These are phyloP conservation scores for cat (Felis catus) DNA, from an alignment of 2,113 vertebrate genomes.

Conservation along the genomic window DNA sequence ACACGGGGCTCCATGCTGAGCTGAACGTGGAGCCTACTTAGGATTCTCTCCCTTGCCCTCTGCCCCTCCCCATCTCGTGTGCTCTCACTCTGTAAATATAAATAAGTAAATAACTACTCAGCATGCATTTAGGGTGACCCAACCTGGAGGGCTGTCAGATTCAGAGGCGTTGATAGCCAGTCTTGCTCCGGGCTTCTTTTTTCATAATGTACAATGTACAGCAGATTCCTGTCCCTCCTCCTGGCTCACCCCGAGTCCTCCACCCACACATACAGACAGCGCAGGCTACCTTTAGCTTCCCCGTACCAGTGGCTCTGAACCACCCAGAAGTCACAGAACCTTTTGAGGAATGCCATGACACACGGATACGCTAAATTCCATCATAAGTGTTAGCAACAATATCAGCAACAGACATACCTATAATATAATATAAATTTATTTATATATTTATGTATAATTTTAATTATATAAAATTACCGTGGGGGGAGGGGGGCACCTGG, in stretches of 20 bases:
- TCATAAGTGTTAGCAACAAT: background rate
- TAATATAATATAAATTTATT: no score
- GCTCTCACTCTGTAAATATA: no score
- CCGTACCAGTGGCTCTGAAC: background rate
- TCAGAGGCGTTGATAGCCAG: background rate
- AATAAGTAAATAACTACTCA: no score
- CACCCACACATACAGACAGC: rapidly evolving
- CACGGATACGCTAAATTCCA: background rate
- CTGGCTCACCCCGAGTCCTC: background rate
- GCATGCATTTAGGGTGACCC: rapidly evolving
- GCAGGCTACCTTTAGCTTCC: background rate
- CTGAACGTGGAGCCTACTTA: no score
- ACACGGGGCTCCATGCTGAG: no score
- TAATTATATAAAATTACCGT: background rate
- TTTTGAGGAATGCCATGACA: background rate
- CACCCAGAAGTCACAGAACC: background rate
- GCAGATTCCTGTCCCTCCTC: background rate
- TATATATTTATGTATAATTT: no score
- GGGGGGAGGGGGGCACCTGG: no score
- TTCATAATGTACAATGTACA: rapidly evolving
- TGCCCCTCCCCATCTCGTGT: no score
- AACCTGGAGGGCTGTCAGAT: background rate
- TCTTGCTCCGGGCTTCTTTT: background rate
- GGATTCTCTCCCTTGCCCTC: no score
- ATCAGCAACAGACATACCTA: background rate